Evolutionary conservation across 1,140 invertebrate genomes (phyloP).

Genomic region (Heliconius nattereri): DNA sequence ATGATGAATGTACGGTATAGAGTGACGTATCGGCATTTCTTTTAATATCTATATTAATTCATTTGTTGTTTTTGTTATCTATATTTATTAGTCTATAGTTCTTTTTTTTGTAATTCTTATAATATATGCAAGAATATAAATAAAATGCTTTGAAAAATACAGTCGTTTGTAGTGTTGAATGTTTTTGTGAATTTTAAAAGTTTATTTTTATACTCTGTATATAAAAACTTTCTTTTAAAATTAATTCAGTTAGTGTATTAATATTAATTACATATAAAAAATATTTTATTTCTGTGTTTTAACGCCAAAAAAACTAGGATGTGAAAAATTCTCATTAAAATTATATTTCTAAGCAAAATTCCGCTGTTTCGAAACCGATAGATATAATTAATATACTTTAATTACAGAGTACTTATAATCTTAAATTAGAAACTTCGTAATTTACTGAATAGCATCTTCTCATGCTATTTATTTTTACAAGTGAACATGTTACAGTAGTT

Average conservation of each 20-base stretch:
- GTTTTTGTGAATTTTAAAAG: too few relatives aligned
- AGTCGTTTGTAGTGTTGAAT: too few relatives aligned
- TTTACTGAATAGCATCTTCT: neutral
- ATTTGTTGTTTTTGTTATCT: too few relatives aligned
- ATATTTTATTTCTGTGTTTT: too few relatives aligned
- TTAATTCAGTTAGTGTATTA: too few relatives aligned
- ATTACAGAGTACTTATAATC: neutral
- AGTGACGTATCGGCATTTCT: neutral
- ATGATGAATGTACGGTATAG: conserved; percentile 1
- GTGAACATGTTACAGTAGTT: neutral
- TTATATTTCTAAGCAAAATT: too few relatives aligned
- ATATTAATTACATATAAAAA: too few relatives aligned
- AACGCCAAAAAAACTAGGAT: too few relatives aligned
- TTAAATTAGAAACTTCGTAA: neutral
- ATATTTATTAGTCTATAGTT: too few relatives aligned
- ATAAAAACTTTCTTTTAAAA: too few relatives aligned
- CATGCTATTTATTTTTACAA: neutral
- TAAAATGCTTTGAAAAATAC: neutral
- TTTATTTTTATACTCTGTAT: too few relatives aligned
- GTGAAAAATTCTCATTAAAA: too few relatives aligned
- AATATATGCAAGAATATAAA: neutral
- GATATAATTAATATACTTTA: neutral
- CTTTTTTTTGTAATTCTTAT: neutral
- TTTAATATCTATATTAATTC: neutral
- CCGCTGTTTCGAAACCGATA: neutral